Evolutionary conservation across 2,888 invertebrate genomes (phyloP).

Genomic region (Buathra laborator): DNA sequence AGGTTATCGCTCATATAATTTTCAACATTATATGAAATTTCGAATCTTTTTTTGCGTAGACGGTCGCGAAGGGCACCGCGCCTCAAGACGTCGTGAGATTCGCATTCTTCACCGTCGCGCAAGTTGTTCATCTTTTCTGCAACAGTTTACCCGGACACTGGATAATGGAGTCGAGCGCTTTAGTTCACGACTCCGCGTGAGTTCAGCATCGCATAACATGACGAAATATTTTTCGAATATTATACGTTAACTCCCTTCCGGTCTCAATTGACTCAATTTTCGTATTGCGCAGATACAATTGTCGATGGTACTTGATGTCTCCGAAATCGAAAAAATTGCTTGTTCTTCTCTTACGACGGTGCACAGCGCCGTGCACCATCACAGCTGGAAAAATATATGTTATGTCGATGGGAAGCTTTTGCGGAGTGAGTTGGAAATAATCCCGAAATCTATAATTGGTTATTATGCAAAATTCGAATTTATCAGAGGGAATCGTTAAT

Average conservation of each 20-base stretch:
- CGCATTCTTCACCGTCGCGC: background rate
- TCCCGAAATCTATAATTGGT: background rate
- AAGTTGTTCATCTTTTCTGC: conserved; percentile 12
- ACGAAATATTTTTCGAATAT: too few species aligned
- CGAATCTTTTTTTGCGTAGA: background rate
- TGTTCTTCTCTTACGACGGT: conserved; percentile 55
- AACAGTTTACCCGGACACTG: conserved; percentile 37
- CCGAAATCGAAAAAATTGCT: conserved; percentile 46
- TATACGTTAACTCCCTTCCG: too few species aligned
- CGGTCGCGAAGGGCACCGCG: background rate
- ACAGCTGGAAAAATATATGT: conserved; percentile 64
- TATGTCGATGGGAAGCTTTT: conserved; percentile 64
- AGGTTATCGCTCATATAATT: background rate
- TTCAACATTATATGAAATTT: background rate
- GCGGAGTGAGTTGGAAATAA: conserved; percentile 45
- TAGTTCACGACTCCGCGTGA: conserved; percentile 16
- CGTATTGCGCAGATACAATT: conserved; percentile 31
- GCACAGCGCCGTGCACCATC: conserved; percentile 53
- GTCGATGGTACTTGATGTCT: conserved; percentile 53
- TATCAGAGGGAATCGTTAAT: background rate
- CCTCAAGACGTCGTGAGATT: conserved; percentile 3
- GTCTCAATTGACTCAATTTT: too few species aligned
- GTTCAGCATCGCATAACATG: background rate
- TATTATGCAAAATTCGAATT: background rate
- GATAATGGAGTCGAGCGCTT: conserved; percentile 49